Evolutionary conservation across 1,140 invertebrate species (phyloP).

Genomic region (Oedothorax gibbosus): DNA sequence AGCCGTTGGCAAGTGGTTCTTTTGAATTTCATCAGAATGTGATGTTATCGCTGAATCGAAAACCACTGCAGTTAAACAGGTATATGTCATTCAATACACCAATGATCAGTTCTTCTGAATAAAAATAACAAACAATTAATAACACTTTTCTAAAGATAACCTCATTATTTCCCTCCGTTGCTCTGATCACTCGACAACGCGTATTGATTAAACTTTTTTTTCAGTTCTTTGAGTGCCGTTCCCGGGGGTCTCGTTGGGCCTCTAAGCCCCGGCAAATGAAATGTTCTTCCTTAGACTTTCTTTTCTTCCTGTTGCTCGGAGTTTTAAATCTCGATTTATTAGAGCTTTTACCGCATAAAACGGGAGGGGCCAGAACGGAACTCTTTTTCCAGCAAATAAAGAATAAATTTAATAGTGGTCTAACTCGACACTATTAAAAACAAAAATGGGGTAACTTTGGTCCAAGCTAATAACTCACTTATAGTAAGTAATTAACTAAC

Average conservation of each 20-base stretch:
- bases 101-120: no score
- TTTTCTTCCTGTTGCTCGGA: background rate
- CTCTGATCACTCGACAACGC: slow-evolving; percentile 58
- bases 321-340: slow-evolving; percentile 60
- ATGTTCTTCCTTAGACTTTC: slow-evolving; percentile 6
- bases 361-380: background rate
- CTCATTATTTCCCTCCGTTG: background rate
- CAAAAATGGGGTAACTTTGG: no score
- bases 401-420: background rate
- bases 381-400: background rate
- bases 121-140: no score
- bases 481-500: no score
- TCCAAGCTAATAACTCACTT: no score
- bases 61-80: no score
- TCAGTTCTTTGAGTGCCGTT: background rate
- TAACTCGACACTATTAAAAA: background rate
- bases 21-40: no score
- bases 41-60: no score
- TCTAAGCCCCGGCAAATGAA: slow-evolving; percentile 52
- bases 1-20: no score
- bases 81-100: no score
- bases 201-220: slow-evolving; percentile 60
- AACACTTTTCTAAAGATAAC: no score
- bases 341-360: slow-evolving; percentile 49
- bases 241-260: slow-evolving; percentile 47